These are phyloP conservation scores for Sander lucioperca DNA, from an alignment of 2,113 vertebrate genomes.

Conservation along the genomic window DNA sequence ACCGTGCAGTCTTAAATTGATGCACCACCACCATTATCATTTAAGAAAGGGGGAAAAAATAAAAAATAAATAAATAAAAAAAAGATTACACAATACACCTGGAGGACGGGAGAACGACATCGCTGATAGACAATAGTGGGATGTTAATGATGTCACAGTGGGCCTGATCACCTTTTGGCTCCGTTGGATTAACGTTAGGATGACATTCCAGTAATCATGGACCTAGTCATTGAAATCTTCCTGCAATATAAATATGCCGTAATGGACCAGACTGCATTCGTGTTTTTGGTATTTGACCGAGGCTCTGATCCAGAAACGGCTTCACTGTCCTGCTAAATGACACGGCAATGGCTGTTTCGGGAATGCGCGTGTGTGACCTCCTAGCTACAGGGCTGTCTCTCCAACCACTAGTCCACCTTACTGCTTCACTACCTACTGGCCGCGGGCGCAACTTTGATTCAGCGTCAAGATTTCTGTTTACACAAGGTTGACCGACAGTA, in stretches of 20 bases:
- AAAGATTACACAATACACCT: slow-evolving; percentile 18
- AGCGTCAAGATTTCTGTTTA: slow-evolving; percentile 47
- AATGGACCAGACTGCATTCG: slow-evolving; percentile 25
- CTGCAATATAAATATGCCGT: slow-evolving; percentile 53
- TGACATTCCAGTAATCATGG: slow-evolving; percentile 57
- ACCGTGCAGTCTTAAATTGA: slow-evolving; percentile 54
- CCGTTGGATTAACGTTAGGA: slow-evolving; percentile 37
- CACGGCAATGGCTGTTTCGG: neutral
- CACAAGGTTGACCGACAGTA: slow-evolving; percentile 35
- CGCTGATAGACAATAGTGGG: slow-evolving; percentile 31
- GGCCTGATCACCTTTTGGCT: slow-evolving; percentile 33
- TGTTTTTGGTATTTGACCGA: slow-evolving; percentile 35
- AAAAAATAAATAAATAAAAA: neutral
- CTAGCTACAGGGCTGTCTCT: slow-evolving; percentile 19
- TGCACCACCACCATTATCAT: slow-evolving; percentile 40
- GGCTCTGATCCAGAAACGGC: slow-evolving; percentile 31
- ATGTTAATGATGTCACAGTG: slow-evolving; percentile 50
- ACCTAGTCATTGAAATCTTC: slow-evolving; percentile 29
- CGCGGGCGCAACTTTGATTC: slow-evolving; percentile 66
- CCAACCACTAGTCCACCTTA: slow-evolving; percentile 29
- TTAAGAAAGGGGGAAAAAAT: slow-evolving; percentile 8
- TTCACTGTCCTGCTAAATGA: neutral
- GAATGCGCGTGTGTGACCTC: slow-evolving; percentile 42
- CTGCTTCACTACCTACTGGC: slow-evolving; percentile 40
- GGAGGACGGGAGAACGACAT: slow-evolving; percentile 24